Evolutionary conservation across 2,113 vertebrate species (phyloP), one percentile per base, ranked within the genome.

Genomic region (Sus scrofa): DNA sequence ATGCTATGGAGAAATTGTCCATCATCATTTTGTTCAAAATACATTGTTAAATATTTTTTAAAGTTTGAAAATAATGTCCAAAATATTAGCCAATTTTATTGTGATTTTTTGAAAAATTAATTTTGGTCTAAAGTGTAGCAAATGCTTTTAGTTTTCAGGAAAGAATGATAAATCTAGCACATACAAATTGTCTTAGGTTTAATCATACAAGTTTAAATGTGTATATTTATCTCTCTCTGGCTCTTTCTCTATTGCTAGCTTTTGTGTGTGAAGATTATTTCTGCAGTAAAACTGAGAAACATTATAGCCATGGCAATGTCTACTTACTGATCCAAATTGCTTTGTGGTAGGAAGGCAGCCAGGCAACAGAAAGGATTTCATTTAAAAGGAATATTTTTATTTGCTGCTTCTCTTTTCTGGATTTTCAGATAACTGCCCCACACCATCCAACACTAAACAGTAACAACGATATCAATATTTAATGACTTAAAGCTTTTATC

Each of bases 401-500:
- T 85, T 91, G 32, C 65, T 90, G 52, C 30, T 77, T 95, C 19
- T 91, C 9, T 68, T 89, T 34, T 63, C 27, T 84, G 8, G 3
- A 24, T 91, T 95, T 97, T 93, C 16, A 67, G 24, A 34, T 65
- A 81, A 78, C 60, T 84, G n/a, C 20, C 16, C 13, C 22, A 50
- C 20, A 44, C 1, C 7, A 85, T 50, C 44, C 54, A 90, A 93
- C 10, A 56, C 37, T 81, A 81, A 91, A 71, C 3, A 73, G 32
- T 54, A 73, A 94, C 6, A 74, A 77, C 2, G 39, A 20, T 73
- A 85, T 94, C 24, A 67, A 27, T 37, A 81, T 34, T 65, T 85
- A 81, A 54, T 81, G 15, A 81, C 68, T 58, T 75, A 87, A 84
- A 91, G 58, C 19, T 81, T 92, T 91, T 52, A 91, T 82, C 22